These are phyloP conservation scores for Graphium colonna DNA, from an alignment of 2,888 invertebrate genomes.

Conservation along the genomic window DNA sequence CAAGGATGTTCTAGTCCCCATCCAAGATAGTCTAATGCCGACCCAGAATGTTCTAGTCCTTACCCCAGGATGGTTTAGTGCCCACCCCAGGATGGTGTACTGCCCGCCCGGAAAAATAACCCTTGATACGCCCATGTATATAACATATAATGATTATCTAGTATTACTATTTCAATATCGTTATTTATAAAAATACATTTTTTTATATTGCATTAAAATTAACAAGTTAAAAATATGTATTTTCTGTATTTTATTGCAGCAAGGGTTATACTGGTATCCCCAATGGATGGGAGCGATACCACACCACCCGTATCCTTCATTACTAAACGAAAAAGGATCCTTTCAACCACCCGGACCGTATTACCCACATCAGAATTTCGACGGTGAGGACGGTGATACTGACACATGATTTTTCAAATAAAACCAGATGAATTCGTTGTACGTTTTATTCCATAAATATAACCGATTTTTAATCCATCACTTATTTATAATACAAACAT, in stretches of 20 bases:
- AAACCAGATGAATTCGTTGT: background rate
- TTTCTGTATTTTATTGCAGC: slow-evolving; percentile 18
- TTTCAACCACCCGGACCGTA: slow-evolving; percentile 43
- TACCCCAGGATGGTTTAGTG: no score
- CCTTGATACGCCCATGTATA: no score
- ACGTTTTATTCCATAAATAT: slow-evolving; percentile 1
- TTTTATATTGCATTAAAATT: no score
- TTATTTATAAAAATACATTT: no score
- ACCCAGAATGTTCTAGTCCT: no score
- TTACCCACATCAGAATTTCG: slow-evolving; percentile 58
- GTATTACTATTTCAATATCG: no score
- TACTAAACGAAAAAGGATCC: slow-evolving; percentile 39
- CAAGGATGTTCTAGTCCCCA: no score
- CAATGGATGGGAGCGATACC: slow-evolving; percentile 72
- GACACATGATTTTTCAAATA: slow-evolving; percentile 28
- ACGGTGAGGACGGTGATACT: slow-evolving; percentile 46
- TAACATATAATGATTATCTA: no score
- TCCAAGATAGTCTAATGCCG: no score
- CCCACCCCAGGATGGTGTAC: no score
- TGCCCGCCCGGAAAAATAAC: no score
- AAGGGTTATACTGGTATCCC: slow-evolving; percentile 74
- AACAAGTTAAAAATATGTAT: background rate
- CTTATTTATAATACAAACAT: background rate
- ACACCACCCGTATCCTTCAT: slow-evolving; percentile 54
- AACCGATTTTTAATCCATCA: background rate